Evolutionary conservation across 2,113 vertebrate genomes (phyloP), one percentile per base, ranked within the genome.

Genomic region (Poeciliopsis prolifica): DNA sequence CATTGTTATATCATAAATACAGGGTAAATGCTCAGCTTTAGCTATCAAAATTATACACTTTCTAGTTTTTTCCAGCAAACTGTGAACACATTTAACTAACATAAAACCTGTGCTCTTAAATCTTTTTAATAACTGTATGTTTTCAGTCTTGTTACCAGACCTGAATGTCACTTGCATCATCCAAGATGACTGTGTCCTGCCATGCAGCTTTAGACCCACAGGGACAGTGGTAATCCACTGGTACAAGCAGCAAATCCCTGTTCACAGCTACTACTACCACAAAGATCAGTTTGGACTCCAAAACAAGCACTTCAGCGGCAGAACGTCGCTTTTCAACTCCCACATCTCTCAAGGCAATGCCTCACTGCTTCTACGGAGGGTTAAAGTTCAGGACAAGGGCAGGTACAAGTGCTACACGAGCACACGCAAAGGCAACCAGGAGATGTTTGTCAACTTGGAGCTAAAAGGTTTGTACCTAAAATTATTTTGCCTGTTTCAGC

Each of bases 191-290:
- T 94, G 93, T 77, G 87, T 94, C 78, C 91, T 96, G 40, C 95
- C 95, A 40, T 96, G 96, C 68, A 71, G 2, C 86, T 96, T 96
- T 87, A 81, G 48, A 60, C 91, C 87, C 70, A 93, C 85, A 0
- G 12, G 83, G 1, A 91, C 92, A 0, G 94, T 94, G 84, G 93
- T 96, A 10, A 96, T 97, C 87, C 92, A 96, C 86, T 97, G 96
- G 96, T 93, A 94, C 91, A 95, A 79, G 63, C 93, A 94, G 82
- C 93, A 90, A 7, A 73, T 86, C 44, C 91, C 90, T 0, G 94
- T 96, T 7, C 95, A 95, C 87, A 94, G 92, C 89, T 97, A 95
- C 87, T 96, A 95, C 88, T 81, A 92, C 74, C 84, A 87, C 70
- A 85, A 60, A 58, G 95, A 97, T 70, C 94, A 95, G 62, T 87